Base-by-base conservation (phyloP, 92 coral and sea anemone genomes). In the Montipora capitata region DNA sequence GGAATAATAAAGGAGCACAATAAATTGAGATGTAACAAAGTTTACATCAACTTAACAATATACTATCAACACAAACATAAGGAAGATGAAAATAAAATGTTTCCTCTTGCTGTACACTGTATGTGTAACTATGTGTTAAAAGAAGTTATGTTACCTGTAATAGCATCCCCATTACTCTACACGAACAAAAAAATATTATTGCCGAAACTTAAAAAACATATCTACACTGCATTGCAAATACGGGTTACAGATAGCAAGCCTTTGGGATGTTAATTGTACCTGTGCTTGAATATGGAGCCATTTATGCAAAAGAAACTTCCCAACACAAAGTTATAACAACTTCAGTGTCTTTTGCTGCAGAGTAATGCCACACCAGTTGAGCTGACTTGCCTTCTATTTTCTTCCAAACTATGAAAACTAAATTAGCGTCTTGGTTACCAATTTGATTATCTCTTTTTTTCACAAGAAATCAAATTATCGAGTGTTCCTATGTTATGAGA, bases 321-420 rank as follows among this genome's bases (percentile, higher is more conserved):
- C 1, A 27, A 27, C 35, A 27, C 35, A 27, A 27, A 27, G 35
- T 27, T 27, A 27, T 27, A 27, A 27, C 35, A 27, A 27, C 35
- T 27, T 27, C 35, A 27, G 35, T 27, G 35, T 2, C 35, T 45
- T 16, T 16, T 16, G 16, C 56, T 4, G 52, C 16, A 71, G 17
- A 16, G 14, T 12, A 15, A 8, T 38, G 38, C 43, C 35, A 27
- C 35, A 27, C 35, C 35, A 27, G 35, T 27, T 27, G 35, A 8
- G 44, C 5, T 44, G 51, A 45, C 51, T 45, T 45, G 64, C 48
- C 66, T 27, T 66, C 65, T 12, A 20, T 79, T 79, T 62, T 3
- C 74, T 35, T 44, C 65, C 20, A 18, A 80, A 81, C 85, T 81
- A 69, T 68, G 1, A 27, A 27, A 16, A 38, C 85, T 38, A 67